phyloP scores from a whole-genome alignment of 2,113 vertebrate genomes.

The Actenoides lindsayi region DNA sequence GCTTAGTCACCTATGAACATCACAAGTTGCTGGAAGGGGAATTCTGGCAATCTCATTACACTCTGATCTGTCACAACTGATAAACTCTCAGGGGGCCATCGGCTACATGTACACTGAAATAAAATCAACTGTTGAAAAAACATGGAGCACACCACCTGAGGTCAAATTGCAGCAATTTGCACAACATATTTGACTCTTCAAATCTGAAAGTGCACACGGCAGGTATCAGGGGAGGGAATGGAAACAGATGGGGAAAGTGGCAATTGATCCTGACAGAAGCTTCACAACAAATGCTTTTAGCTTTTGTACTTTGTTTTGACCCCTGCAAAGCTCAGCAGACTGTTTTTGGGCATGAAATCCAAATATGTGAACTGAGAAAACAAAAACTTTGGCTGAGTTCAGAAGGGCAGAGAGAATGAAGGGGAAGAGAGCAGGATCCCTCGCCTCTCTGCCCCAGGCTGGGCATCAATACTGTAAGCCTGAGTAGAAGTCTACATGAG shows the following conservation, averaged over 20 bases:
- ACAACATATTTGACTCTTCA: background rate
- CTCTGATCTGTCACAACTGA: background rate
- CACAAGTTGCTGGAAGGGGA: background rate
- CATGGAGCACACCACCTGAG: background rate
- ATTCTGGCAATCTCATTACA: background rate
- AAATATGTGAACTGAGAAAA: background rate
- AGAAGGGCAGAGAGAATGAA: background rate
- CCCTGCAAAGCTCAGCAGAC: background rate
- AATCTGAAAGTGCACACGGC: background rate
- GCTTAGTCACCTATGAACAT: background rate
- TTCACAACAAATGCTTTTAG: background rate
- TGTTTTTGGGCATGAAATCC: background rate
- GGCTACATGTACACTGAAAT: background rate
- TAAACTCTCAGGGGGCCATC: background rate
- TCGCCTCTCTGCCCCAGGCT: background rate
- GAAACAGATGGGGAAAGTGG: background rate
- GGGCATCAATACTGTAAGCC: background rate
- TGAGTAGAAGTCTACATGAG: background rate
- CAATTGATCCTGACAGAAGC: background rate
- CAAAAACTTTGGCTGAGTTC: background rate
- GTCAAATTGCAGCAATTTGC: background rate
- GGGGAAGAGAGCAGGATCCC: background rate
- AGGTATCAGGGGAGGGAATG: background rate
- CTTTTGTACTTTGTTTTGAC: background rate
- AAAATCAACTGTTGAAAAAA: background rate